Evolutionary conservation across 2,888 invertebrate species (phyloP), one percentile per base, ranked within the genome.

Genomic region (Macrophya annulata): DNA sequence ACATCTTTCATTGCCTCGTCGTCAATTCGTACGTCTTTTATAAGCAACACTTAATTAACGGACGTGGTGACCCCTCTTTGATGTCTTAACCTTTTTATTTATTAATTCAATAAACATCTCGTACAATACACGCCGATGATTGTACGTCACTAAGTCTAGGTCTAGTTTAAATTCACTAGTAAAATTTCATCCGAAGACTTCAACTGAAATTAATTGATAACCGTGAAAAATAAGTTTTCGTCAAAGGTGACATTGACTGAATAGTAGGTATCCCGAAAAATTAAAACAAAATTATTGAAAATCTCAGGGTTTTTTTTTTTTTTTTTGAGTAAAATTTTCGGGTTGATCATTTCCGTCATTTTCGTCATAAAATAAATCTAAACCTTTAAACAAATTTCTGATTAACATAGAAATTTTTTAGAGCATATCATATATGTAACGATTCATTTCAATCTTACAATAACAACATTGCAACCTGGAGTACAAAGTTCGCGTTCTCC

Each of bases 1-100:
- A n/a, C 37, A 55, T 79, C 55, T 76, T 76, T 45, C 25, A 48
- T 76, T 25, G 45, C 48, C 48, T 51, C 2, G 59, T 79, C 37
- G 79, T 79, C 59, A 59, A 59, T 79, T 79, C 79, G 79, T 79
- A 21, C 59, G 40, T 59, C 59, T 21, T 79, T 79, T 40, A 37
- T 55, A 51, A 79, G 55, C 79, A 79, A 79, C 10, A 79, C 6
- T 79, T 59, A 59, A 55, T 79, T 79, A 59, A 59, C 51, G 31
- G 79, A 37, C 55, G 37, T 55, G 51, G 59, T 48, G 45, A 74
- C 45, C 45, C 76, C 48, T 79, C 79, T 79, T 55, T 59, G 37
- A 59, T 79, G 59, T 55, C 55, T 55, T 59, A 37, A 59, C 55
- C 79, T 79, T 79, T 55, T 79, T 37, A 79, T 79, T 79, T 59